phyloP scores from a whole-genome alignment of 2,797 vertebrate species.

The Sciaenops ocellatus region DNA sequence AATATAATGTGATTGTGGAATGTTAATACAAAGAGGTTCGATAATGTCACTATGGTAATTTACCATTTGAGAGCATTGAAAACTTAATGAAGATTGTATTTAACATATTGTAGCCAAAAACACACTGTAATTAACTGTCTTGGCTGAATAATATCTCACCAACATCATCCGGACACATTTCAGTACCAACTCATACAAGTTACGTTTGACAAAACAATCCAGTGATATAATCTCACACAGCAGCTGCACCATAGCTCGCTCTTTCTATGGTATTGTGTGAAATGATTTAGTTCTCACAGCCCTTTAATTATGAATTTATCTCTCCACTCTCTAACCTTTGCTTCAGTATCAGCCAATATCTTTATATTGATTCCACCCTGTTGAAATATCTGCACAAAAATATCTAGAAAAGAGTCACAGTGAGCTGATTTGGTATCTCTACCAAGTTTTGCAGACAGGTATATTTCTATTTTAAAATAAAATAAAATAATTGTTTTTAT shows the following conservation, averaged over 20 bases:
- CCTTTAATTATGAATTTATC: background rate
- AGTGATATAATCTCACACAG: background rate
- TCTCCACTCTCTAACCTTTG: slow-evolving; percentile 6
- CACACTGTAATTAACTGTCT: slow-evolving; percentile 18
- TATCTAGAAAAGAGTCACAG: background rate
- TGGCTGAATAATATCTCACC: background rate
- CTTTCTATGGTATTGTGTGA: slow-evolving; percentile 2
- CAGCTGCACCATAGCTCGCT: background rate
- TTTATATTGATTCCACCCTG: slow-evolving; percentile 6
- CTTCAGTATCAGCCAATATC: background rate
- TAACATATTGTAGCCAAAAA: background rate
- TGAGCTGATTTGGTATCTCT: background rate
- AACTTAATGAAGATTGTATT: slow-evolving; percentile 16
- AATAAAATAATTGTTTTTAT: background rate
- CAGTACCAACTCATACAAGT: background rate
- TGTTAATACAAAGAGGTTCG: slow-evolving; percentile 2
- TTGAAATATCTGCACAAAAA: background rate
- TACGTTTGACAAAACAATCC: background rate
- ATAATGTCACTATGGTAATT: slow-evolving; percentile 28
- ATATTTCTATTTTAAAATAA: background rate
- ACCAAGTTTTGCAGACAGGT: background rate
- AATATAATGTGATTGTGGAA: slow-evolving; percentile 1
- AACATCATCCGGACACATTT: background rate
- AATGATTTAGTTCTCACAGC: background rate
- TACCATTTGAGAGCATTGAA: slow-evolving; percentile 29